Percentiles rank a stretch among this genome's conserved stretches.
These are phyloP conservation scores for Vulpes vulpes DNA, from an alignment of 2,113 vertebrate species.

Conservation along the genomic window DNA sequence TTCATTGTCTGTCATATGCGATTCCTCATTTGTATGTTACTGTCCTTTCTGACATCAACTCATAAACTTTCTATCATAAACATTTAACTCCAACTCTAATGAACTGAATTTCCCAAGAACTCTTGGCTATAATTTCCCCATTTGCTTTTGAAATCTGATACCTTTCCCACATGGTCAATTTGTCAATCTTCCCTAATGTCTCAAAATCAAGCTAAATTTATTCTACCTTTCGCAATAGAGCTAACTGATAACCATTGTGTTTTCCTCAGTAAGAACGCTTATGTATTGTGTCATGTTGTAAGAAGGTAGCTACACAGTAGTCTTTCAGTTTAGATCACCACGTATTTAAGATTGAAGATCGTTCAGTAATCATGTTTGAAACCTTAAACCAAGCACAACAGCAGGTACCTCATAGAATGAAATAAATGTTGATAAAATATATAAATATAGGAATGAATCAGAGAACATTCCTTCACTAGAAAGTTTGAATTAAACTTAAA, in stretches of 20 bases:
- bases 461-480: neutral
- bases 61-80: neutral
- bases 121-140: neutral
- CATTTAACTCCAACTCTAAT: neutral
- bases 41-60: neutral
- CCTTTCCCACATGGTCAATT: neutral
- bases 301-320: neutral
- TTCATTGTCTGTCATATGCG: neutral
- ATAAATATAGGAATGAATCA: neutral
- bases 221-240: neutral
- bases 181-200: neutral
- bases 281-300: neutral
- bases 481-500: conserved; percentile 31
- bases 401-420: neutral
- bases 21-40: neutral
- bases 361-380: neutral
- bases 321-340: neutral
- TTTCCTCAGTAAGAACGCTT: neutral
- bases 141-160: neutral
- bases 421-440: neutral
- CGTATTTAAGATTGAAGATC: neutral
- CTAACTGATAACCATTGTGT: neutral
- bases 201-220: neutral
- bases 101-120: neutral
- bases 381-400: neutral